Base-by-base conservation (phyloP, 2,113 vertebrate genomes). In the Heterochromis multidens region DNA sequence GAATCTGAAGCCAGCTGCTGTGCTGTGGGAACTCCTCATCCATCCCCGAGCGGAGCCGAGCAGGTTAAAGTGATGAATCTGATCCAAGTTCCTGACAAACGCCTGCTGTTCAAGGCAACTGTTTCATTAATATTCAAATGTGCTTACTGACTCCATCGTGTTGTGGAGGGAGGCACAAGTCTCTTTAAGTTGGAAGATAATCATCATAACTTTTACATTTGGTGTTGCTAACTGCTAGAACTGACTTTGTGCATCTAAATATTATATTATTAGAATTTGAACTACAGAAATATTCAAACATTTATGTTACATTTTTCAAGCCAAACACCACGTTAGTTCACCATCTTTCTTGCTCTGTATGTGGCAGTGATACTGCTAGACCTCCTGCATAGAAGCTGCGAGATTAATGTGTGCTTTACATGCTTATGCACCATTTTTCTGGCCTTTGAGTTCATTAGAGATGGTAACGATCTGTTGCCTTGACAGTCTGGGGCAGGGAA, bases 41-140 rank as follows among this genome's bases (percentile, higher is more conserved):
- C 78, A 67, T 90, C 90, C 90, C 79, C 19, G 84, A 87, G 84
- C 70, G 16, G 65, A 83, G 82, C 82, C 27, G 85, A 90, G 88
- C 89, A 90, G 90, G 90, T 92, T 94, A 90, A 94, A 90, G 91
- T 85, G 84, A 94, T 95, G 93, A 92, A 92, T 94, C 92, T 81
- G 90, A 90, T 92, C 91, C 88, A 85, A 83, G 84, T 88, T 92
- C 87, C 92, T 95, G 94, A 95, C 95, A 94, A 90, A 90, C 79
- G 91, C 94, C 95, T 91, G 94, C 95, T 95, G 94, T 94, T 95
- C 89, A 88, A 87, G 88, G 91, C 91, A 91, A 94, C 92, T 76
- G 84, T 82, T 80, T 83, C 89, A 94, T 96, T 94, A 93, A 95
- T 95, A 96, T 95, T 94, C 94, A 94, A 86, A 93, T 80, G 87